Base-by-base conservation (phyloP, 1,140 invertebrate genomes). In the Cephus cinctus region DNA sequence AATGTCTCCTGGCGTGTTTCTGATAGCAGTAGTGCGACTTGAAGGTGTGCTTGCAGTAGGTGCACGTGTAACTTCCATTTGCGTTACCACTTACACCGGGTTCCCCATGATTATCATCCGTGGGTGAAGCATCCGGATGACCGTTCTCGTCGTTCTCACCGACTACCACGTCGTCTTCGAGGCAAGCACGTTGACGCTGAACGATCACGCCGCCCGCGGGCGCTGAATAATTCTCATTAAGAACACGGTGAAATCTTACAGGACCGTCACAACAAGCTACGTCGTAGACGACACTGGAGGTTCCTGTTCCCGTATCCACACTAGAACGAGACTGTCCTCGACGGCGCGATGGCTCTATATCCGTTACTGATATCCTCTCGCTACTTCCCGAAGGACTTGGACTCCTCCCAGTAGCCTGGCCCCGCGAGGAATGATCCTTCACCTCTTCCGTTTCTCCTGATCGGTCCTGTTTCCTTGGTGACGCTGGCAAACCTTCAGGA, bases 201-300 rank as follows among this genome's bases (percentile, higher is more conserved):
- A 35, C 59, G 44, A 62, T 25, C 67, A 71, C 4, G 34, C 57
- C 14, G 15, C 45, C 25, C 30, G 43, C 4, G 54, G 72, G 61
- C 50, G 71, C 46, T 80, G 34, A 79, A 56, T 88, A 90, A 52
- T 88, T 87, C 32, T 85, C 83, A 57, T 90, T 91, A 4, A 89
- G 67, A 3, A 90, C 86, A 2, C 88, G 75, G 48, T 88, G 88
- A 67, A 94, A 93, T 22, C 85, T 78, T 0, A 94, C 89, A 0
- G 90, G 91, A 0, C 90, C 90, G 70, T 94, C 91, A 69, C 90
- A 93, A 35, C 87, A 91, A 4, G 90, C 91, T 2, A 94, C 78
- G 68, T 93, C 90, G 41, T 90, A 77, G 1, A 91, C 83, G 9
- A 86, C 81, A 50, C 52, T 73, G 16, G 50, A 43, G 11, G 27